phyloP scores from a whole-genome alignment of 2,888 invertebrate species.

The Heliconius charithonia region DNA sequence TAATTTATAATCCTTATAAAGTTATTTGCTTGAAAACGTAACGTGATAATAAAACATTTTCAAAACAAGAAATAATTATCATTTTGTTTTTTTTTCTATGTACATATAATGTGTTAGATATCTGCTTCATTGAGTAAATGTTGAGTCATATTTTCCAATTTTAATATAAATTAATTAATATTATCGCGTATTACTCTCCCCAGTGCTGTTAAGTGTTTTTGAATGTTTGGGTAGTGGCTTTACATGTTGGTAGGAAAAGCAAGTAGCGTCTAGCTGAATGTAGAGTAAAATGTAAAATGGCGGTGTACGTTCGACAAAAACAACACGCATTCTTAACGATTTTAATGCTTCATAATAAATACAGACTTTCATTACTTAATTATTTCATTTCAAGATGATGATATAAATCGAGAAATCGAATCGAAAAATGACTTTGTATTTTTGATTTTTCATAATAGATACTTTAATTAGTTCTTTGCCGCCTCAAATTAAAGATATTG shows the following conservation, averaged over 20 bases:
- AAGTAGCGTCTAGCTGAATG: background rate
- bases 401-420: background rate
- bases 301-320: background rate
- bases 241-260: conserved; percentile 9
- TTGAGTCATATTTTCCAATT: background rate
- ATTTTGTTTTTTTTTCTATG: too few species aligned
- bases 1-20: too few species aligned
- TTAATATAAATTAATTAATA: background rate
- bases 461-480: background rate
- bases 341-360: background rate
- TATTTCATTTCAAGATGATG: background rate
- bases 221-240: background rate
- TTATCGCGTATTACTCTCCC: conserved; percentile 11
- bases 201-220: background rate
- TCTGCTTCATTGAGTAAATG: too few species aligned
- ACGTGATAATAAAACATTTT: too few species aligned
- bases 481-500: background rate
- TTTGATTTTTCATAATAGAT: background rate
- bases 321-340: background rate
- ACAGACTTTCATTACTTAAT: background rate
- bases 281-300: background rate
- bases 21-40: too few species aligned
- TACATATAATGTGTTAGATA: too few species aligned
- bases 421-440: background rate
- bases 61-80: too few species aligned